phyloP scores from a whole-genome alignment of 2,888 invertebrate genomes.

The Epinotia demarniana region DNA sequence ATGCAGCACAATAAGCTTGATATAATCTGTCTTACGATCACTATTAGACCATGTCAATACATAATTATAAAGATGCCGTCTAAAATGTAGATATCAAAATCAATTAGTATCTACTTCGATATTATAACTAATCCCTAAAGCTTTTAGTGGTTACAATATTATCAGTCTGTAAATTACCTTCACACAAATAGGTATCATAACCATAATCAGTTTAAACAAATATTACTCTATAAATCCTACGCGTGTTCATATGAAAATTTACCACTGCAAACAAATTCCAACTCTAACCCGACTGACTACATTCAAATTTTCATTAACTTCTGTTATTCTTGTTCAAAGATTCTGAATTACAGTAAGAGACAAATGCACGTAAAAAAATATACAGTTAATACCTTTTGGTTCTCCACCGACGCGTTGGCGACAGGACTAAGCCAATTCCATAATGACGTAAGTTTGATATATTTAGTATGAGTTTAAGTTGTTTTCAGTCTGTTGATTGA shows the following conservation, averaged over 20 bases:
- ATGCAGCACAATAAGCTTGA: too few species aligned
- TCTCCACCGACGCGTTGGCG: neutral
- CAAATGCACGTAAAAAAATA: neutral
- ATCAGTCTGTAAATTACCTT: conserved; percentile 8
- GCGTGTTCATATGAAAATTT: conserved; percentile 23
- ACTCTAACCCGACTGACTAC: neutral
- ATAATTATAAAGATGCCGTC: too few species aligned
- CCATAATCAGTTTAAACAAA: conserved; percentile 38
- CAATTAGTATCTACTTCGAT: too few species aligned
- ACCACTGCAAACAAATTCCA: neutral
- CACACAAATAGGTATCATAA: conserved; percentile 27
- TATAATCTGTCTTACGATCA: too few species aligned
- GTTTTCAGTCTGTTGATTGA: conserved; percentile 41
- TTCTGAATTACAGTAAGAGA: neutral
- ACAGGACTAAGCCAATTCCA: neutral
- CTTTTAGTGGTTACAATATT: neutral
- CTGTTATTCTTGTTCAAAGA: neutral
- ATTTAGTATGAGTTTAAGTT: neutral
- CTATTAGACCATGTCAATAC: too few species aligned
- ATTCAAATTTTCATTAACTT: neutral
- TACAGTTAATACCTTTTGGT: conserved; percentile 3
- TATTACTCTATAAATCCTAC: conserved; percentile 29
- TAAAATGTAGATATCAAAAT: too few species aligned
- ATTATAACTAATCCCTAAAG: neutral
- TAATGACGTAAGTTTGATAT: neutral